A percentile compares a stretch with the other conserved stretches of the same genome.
These are phyloP conservation scores for Pseudorasbora parva DNA, from an alignment of 2,113 vertebrate species.

Conservation along the genomic window DNA sequence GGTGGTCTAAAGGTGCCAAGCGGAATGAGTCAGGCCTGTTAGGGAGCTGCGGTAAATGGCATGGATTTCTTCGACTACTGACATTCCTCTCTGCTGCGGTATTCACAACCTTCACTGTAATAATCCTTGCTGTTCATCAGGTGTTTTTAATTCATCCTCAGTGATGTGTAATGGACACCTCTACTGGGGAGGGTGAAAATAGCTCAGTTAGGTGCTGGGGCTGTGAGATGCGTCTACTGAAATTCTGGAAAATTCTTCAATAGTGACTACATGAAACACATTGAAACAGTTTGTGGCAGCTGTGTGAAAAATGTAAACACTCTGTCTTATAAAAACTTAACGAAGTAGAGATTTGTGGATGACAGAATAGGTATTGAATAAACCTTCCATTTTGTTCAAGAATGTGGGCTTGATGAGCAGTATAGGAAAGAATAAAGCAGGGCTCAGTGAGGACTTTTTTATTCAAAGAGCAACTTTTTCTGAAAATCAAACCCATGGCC, in stretches of 20 bases:
- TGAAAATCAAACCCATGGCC: background rate
- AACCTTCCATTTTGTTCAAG: background rate
- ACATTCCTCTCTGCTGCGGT: slow-evolving; percentile 55
- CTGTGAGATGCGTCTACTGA: background rate
- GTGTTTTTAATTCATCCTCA: slow-evolving; percentile 47
- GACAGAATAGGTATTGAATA: slow-evolving; percentile 23
- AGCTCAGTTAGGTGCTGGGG: background rate
- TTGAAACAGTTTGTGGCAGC: slow-evolving; percentile 13
- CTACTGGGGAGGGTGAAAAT: background rate
- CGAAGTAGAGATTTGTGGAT: slow-evolving; percentile 23
- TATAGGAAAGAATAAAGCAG: background rate
- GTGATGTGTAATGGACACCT: slow-evolving; percentile 48
- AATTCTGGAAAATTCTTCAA: slow-evolving; percentile 29
- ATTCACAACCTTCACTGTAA: slow-evolving; percentile 7
- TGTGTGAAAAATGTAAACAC: slow-evolving; percentile 44
- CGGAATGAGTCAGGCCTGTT: slow-evolving; percentile 62
- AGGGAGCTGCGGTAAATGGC: slow-evolving; percentile 51
- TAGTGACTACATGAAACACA: slow-evolving; percentile 26
- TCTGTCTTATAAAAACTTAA: slow-evolving; percentile 9
- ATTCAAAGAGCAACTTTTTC: background rate
- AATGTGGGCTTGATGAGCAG: background rate
- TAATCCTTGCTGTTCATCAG: slow-evolving; percentile 47
- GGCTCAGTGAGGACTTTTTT: background rate
- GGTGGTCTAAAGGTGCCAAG: slow-evolving; percentile 67
- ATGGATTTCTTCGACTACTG: slow-evolving; percentile 67